Evolutionary conservation across 1,140 invertebrate species (phyloP).

Genomic region (Sesamia nonagrioides): DNA sequence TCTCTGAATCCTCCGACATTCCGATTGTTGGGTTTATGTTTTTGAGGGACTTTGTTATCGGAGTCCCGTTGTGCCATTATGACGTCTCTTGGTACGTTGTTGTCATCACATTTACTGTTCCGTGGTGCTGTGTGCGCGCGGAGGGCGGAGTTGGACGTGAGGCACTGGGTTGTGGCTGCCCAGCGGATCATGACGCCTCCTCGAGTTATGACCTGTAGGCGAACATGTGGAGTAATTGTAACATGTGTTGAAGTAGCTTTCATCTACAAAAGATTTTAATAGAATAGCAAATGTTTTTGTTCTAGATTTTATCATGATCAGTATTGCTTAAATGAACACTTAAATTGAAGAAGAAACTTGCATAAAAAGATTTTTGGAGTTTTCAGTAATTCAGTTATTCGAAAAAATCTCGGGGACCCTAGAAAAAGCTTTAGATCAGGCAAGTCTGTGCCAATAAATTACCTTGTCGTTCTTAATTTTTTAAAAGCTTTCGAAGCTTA

Average conservation of each 20-base stretch:
- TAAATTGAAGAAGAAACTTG: too few species aligned
- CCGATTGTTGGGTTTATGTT: background rate
- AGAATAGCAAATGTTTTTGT: too few species aligned
- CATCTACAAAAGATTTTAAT: too few species aligned
- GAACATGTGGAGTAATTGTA: background rate
- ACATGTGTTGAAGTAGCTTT: background rate
- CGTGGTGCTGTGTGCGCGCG: slow-evolving; percentile 63
- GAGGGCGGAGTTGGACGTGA: slow-evolving; percentile 60
- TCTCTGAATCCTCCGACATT: background rate
- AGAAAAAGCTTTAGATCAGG: too few species aligned
- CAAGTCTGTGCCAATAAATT: too few species aligned
- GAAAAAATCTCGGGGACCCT: too few species aligned
- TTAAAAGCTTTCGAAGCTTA: too few species aligned
- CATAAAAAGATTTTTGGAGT: too few species aligned
- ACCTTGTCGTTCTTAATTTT: too few species aligned
- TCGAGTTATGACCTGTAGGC: slow-evolving; percentile 78
- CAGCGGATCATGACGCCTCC: slow-evolving; percentile 81
- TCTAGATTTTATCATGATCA: too few species aligned
- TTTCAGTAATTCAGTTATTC: too few species aligned
- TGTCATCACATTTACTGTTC: slow-evolving; percentile 58
- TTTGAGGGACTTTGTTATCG: background rate
- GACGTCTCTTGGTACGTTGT: background rate
- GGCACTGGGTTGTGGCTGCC: slow-evolving; percentile 82
- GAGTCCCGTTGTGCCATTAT: background rate
- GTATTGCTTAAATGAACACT: too few species aligned